Evolutionary conservation across 2,113 vertebrate genomes (phyloP).

Genomic region (Sialia sialis): DNA sequence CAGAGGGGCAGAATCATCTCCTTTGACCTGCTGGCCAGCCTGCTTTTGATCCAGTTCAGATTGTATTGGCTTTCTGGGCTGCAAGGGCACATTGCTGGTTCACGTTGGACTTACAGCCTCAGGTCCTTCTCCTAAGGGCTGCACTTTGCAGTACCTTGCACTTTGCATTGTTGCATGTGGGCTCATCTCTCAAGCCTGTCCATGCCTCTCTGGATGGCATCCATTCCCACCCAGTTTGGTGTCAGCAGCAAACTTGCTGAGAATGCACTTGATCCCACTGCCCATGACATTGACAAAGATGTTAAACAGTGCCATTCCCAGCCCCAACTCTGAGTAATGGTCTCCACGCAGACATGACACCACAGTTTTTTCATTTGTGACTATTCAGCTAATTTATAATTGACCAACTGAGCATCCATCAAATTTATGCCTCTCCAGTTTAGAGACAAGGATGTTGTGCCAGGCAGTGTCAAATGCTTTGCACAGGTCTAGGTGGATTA

Average conservation of each 20-base stretch:
- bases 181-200: not conserved
- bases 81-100: accelerated
- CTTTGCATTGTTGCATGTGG: too few species aligned
- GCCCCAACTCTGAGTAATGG: not conserved
- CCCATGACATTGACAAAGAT: not conserved
- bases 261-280: not conserved
- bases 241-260: not conserved
- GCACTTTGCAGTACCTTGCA: not conserved
- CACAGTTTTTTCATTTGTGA: not conserved
- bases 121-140: not conserved
- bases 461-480: not conserved
- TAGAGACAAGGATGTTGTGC: not conserved
- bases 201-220: not conserved
- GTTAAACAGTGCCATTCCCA: not conserved
- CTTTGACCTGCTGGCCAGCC: not conserved
- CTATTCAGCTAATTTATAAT: not conserved
- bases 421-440: not conserved
- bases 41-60: not conserved
- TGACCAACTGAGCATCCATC: not conserved
- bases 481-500: not conserved
- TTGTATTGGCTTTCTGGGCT: not conserved
- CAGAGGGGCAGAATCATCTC: not conserved
- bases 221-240: not conserved
- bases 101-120: not conserved
- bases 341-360: not conserved